phyloP scores from a whole-genome alignment of 2,797 vertebrate genomes.

The Pangasius mekongensis region DNA sequence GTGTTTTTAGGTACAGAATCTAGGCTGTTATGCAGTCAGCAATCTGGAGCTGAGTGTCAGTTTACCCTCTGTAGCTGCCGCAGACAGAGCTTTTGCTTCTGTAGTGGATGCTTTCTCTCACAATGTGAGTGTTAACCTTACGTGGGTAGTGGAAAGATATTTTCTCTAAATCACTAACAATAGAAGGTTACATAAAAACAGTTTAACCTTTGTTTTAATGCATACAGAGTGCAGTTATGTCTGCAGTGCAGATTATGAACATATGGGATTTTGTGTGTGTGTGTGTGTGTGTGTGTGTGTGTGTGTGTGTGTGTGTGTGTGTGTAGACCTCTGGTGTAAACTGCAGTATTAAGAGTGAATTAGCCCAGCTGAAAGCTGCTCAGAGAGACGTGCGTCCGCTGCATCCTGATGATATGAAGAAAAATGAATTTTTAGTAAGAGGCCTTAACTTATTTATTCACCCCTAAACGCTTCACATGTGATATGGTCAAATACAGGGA shows the following conservation, averaged over 20 bases:
- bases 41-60: conserved; percentile 80
- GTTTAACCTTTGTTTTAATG: background rate
- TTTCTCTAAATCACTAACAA: background rate
- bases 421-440: conserved; percentile 81
- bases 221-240: background rate
- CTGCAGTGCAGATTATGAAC: background rate
- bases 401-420: conserved; percentile 84
- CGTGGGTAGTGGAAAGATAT: background rate
- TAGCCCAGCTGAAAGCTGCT: conserved; percentile 65
- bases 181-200: background rate
- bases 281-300: conserved; percentile 7
- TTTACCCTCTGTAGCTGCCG: conserved; percentile 82
- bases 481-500: background rate
- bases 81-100: conserved; percentile 79
- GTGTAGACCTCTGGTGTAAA: conserved; percentile 76
- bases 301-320: conserved; percentile 34
- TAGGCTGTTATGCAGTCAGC: conserved; percentile 83
- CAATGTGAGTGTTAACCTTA: conserved; percentile 80
- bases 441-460: background rate
- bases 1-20: conserved; percentile 83
- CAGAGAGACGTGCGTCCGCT: conserved; percentile 71
- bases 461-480: background rate
- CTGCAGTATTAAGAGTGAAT: conserved; percentile 79
- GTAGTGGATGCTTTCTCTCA: conserved; percentile 78
- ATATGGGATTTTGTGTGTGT: background rate